Evolutionary conservation across 2,113 vertebrate genomes (phyloP), one percentile per base, ranked within the genome.

Genomic region (Oryzias curvinotus): DNA sequence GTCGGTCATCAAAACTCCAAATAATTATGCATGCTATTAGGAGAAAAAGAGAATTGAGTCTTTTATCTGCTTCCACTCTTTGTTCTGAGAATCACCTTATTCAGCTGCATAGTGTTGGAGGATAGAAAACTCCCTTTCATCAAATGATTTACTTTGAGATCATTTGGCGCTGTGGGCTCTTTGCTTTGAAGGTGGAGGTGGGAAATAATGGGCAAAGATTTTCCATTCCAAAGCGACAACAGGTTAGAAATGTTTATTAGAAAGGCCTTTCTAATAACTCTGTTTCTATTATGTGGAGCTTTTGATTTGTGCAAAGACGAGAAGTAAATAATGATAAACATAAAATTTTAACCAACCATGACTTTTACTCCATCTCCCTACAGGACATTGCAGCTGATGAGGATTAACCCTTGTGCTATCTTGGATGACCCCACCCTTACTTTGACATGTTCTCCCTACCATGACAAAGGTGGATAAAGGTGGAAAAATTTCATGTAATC

Each of bases 1-100:
- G 19, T 48, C 25, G 17, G 47, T 47, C 62, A 65, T 54, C 44
- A 44, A 50, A 63, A 55, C 49, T 45, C 10, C 17, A 13, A 46
- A 45, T 47, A 61, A 60, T 30, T 30, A 17, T 21, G n/a, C 0
- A 0, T 5, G 3, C 46, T 23, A 26, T 28, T 19, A 45, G n/a
- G 18, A 57, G 19, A 16, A 46, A 48, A 46, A 0, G 0, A 65
- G 23, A 42, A 42, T 42, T 19, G 28, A 17, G 18, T 16, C 51
- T 59, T 59, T 53, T 44, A 26, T 71, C 43, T 69, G 18, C 61
- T 16, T 26, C 30, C 3, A 15, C 42, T 65, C 52, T 28, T 68
- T 65, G 30, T 57, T 59, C 41, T 64, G 51, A 3, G 46, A 69
- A 62, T 57, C 54, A 3, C 49, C 57, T 74, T 45, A 62, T 58